phyloP scores from a whole-genome alignment of 1,140 invertebrate genomes.

The Rhynchophorus ferrugineus region DNA sequence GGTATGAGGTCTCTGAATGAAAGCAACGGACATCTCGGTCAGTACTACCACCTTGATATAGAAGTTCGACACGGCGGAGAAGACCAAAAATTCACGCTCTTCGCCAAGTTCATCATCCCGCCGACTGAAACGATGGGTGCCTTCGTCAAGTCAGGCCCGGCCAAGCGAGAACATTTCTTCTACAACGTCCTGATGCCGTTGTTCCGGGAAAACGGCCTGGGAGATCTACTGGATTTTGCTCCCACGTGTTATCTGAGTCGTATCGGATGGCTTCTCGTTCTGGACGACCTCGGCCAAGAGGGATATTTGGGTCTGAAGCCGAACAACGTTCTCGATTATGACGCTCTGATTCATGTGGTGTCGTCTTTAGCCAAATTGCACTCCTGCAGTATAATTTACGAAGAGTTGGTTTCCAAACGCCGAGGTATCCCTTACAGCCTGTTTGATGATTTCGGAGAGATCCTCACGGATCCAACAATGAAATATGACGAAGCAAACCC shows the following conservation, averaged over 20 bases:
- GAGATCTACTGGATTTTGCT: constrained; percentile 13
- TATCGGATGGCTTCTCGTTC: background rate
- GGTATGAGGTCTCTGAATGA: constrained; percentile 1
- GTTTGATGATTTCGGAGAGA: constrained; percentile 1
- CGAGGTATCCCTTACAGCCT: constrained; percentile 4
- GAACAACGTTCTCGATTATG: constrained; percentile 1
- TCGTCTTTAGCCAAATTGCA: constrained; percentile 13
- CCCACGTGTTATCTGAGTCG: constrained; percentile 11
- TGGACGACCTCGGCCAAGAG: constrained; percentile 5
- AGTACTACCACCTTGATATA: constrained; percentile 13
- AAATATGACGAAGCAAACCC: background rate
- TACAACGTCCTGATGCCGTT: constrained; percentile 8
- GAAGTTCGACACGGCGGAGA: background rate
- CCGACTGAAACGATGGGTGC: background rate
- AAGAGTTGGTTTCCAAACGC: constrained; percentile 8
- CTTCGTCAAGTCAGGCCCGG: constrained; percentile 5
- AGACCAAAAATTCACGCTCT: constrained; percentile 1
- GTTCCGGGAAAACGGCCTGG: constrained; percentile 1
- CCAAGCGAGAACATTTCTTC: constrained; percentile 17
- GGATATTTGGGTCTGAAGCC: constrained; percentile 5
- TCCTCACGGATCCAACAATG: constrained; percentile 1
- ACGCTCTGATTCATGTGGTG: constrained; percentile 3
- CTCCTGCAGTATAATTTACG: constrained; percentile 5
- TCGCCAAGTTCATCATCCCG: constrained; percentile 7
- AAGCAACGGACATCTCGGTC: constrained; percentile 18